These are phyloP conservation scores for Pseudococcus longispinus DNA, from an alignment of 2,888 invertebrate genomes.

Conservation along the genomic window DNA sequence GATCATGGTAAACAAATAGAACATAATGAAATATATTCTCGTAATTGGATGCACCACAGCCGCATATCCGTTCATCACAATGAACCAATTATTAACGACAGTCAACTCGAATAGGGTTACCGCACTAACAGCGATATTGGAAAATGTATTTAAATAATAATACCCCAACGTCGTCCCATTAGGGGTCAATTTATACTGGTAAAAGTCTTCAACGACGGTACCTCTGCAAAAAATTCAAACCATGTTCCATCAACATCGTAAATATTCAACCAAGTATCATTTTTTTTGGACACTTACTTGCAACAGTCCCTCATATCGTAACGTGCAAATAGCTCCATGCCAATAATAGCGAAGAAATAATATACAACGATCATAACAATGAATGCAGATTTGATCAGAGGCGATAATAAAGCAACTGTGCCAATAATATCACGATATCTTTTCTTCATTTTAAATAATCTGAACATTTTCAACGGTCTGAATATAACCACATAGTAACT, in stretches of 20 bases:
- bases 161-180: constrained; percentile 75
- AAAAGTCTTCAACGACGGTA: constrained; percentile 84
- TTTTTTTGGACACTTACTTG: constrained; percentile 68
- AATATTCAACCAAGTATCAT: neutral
- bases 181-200: constrained; percentile 72
- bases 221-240: constrained; percentile 67
- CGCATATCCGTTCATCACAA: constrained; percentile 86
- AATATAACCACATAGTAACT: constrained; percentile 77
- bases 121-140: constrained; percentile 77
- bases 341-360: constrained; percentile 88
- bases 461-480: constrained; percentile 72
- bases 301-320: constrained; percentile 82
- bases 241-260: neutral
- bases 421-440: constrained; percentile 84
- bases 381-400: constrained; percentile 79
- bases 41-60: constrained; percentile 75
- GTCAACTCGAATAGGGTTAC: constrained; percentile 89
- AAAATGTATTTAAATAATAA: constrained; percentile 87
- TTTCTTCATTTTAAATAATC: constrained; percentile 80
- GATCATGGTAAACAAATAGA: constrained; percentile 88
- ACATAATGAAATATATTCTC: constrained; percentile 85
- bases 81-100: constrained; percentile 92
- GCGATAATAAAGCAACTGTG: constrained; percentile 79
- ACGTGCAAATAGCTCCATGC: constrained; percentile 84
- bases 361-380: constrained; percentile 84